Conservation (phyloP, 2,797 vertebrate genomes). For the Prionace glauca region DNA sequence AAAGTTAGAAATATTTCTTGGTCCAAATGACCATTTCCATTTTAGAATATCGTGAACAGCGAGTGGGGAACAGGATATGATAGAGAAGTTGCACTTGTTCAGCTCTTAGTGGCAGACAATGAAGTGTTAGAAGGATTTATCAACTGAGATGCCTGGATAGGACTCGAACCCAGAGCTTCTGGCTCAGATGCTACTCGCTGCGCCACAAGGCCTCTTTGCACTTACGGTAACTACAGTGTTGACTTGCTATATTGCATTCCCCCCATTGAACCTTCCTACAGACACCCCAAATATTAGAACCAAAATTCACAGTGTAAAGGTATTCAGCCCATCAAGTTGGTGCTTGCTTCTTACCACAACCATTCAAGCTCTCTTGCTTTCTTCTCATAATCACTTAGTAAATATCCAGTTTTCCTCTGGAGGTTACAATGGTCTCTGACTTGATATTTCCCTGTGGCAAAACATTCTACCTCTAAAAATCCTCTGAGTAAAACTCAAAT, state of each 20-base stretch:
- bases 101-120: too few species aligned
- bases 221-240: neutral
- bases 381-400: neutral
- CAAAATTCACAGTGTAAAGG: neutral
- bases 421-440: neutral
- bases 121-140: too few species aligned
- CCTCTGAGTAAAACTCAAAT: neutral
- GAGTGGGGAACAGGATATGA: too few species aligned
- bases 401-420: neutral
- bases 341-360: neutral
- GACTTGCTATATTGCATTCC: neutral
- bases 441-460: neutral
- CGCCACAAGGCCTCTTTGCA: neutral
- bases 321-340: neutral
- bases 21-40: too few species aligned
- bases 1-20: too few species aligned
- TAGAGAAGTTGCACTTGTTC: too few species aligned
- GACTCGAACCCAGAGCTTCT: too few species aligned
- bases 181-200: too few species aligned
- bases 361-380: neutral
- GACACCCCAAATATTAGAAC: neutral
- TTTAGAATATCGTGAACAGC: too few species aligned
- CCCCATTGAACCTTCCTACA: too few species aligned
- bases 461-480: neutral
- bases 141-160: too few species aligned